These are phyloP conservation scores for Periophthalmodon schlosseri DNA, from an alignment of 2,113 vertebrate species.

Conservation along the genomic window DNA sequence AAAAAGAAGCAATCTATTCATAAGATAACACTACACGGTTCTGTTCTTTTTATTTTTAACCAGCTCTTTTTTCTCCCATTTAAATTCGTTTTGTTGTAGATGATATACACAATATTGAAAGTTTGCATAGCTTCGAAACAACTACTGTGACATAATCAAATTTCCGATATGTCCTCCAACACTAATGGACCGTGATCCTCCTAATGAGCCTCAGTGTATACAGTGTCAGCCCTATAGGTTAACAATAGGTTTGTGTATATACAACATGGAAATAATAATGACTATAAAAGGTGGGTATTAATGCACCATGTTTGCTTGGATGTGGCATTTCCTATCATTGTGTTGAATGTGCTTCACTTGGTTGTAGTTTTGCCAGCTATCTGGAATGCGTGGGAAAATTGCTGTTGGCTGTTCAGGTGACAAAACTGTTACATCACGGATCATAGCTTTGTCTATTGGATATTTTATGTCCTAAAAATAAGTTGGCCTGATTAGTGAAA, in stretches of 20 bases:
- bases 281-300: neutral
- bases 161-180: too few relatives aligned
- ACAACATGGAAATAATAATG: neutral
- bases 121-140: too few relatives aligned
- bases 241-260: neutral
- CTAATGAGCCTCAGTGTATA: neutral
- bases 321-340: neutral
- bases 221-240: neutral
- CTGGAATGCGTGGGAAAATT: neutral
- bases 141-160: too few relatives aligned
- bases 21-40: too few relatives aligned
- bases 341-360: conserved; percentile 2
- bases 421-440: neutral
- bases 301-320: neutral
- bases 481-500: neutral
- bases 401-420: neutral
- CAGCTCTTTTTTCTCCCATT: too few relatives aligned
- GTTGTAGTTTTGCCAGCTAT: neutral
- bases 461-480: neutral
- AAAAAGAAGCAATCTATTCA: too few relatives aligned
- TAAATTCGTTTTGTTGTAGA: too few relatives aligned
- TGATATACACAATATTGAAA: too few relatives aligned
- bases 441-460: neutral
- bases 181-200: neutral
- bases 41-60: too few relatives aligned